phyloP scores from a whole-genome alignment of 2,113 vertebrate species.

The Corvus moneduloides region DNA sequence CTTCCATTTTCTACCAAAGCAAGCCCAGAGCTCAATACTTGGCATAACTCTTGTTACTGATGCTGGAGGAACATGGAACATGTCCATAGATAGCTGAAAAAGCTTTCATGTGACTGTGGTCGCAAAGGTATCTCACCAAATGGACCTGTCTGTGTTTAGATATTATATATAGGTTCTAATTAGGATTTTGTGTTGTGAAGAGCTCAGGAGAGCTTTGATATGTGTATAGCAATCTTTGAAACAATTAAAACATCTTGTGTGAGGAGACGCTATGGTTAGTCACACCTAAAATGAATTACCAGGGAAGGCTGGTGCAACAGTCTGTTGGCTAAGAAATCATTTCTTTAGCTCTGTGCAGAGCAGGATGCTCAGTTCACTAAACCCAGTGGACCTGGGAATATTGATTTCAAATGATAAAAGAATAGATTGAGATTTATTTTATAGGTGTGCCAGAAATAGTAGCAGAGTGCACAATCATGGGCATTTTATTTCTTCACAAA shows the following conservation, averaged over 20 bases:
- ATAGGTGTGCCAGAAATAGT: neutral
- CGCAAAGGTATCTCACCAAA: neutral
- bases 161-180: neutral
- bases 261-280: neutral
- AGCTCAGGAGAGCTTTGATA: neutral
- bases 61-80: neutral
- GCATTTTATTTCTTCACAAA: neutral
- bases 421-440: neutral
- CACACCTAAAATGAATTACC: neutral
- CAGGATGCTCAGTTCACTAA: neutral
- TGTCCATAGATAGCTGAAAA: neutral
- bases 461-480: rapidly evolving
- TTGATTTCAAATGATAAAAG: neutral
- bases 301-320: neutral
- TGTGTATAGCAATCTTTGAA: neutral
- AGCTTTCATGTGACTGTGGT: neutral
- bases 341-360: neutral
- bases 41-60: neutral
- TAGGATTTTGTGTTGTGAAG: neutral
- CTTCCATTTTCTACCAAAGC: neutral
- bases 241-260: neutral
- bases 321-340: neutral
- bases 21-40: neutral
- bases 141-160: neutral
- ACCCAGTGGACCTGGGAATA: neutral